Base-by-base conservation (phyloP, 2,888 invertebrate genomes). In the Pemphredon lugubris region DNA sequence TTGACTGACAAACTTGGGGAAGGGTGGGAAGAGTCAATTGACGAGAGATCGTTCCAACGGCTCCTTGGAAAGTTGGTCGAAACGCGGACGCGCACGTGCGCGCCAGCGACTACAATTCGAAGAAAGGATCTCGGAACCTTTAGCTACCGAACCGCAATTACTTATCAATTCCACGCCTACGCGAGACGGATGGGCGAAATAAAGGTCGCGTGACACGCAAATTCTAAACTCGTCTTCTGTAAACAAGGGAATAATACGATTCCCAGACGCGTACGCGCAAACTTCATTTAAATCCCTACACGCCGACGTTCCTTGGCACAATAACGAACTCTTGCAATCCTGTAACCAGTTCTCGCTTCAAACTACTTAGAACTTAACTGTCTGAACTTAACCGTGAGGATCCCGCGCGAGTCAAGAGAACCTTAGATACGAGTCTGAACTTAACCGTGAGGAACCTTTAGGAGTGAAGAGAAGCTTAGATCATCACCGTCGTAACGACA, bases 401-500 rank as follows among this genome's bases (percentile, higher is more conserved):
- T 39, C 51, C 60, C 60, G 55, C 39, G 44, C 32, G 64, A 70
- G 60, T 40, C 40, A 39, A 37, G 30, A 42, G 61, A 45, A 54
- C 71, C 48, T 58, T 63, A 57, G 72, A 79, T 70, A 34, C 11
- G n/a, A n/a, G 47, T 26, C 32, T 48, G 53, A 50, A 66, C n/a
- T n/a, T 74, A 42, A 69, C 51, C 59, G 32, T 59, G 65, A 53
- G 50, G 58, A 68, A 30, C 48, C 50, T 67, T 48, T 51, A 42
- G 50, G 48, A 70, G 60, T 40, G 37, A 42, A 34, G 34, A 42
- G 61, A 54, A 57, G 74, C 48, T 61, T 65, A 60, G 75, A 79
- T 72, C 70, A 72, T 69, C 75, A 53, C 37, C 21, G 47, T 48
- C 50, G 40, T 80, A 80, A 83, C 80, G 80, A 75, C 69, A 75